Evolutionary conservation across 2,113 vertebrate species (phyloP).

Genomic region (Thymallus thymallus): DNA sequence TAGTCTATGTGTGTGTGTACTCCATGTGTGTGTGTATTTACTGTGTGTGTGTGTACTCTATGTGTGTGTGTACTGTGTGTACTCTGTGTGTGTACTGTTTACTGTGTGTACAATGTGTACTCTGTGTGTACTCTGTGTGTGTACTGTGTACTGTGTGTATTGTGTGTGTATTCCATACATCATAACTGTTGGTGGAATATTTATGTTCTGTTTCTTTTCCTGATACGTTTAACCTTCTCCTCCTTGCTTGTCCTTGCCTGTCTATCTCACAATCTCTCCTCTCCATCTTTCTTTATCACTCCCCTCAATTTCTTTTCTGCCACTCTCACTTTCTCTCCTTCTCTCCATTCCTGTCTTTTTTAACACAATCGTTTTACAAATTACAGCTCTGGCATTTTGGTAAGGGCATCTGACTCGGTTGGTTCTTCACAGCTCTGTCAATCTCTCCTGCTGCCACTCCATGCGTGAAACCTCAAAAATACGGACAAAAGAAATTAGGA

Average conservation of each 20-base stretch:
- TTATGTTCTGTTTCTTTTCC: background rate
- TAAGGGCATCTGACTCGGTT: conserved; percentile 46
- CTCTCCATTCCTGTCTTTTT: background rate
- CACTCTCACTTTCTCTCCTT: background rate
- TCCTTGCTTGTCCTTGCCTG: background rate
- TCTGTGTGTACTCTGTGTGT: background rate
- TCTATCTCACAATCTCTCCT: background rate
- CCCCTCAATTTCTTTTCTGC: background rate
- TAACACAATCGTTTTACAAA: conserved; percentile 34
- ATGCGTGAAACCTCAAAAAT: conserved; percentile 40
- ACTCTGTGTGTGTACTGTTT: background rate
- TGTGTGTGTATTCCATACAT: no score
- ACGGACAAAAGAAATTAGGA: conserved; percentile 16
- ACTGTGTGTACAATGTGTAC: background rate
- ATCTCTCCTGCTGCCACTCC: conserved; percentile 49
- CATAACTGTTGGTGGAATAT: no score
- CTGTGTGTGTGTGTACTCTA: no score
- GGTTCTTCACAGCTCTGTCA: conserved; percentile 58
- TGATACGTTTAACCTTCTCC: background rate
- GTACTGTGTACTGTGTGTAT: no score
- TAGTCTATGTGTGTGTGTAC: no score
- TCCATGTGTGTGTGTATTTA: no score
- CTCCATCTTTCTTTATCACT: background rate
- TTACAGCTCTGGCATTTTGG: conserved; percentile 55
- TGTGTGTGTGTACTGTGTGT: background rate